Evolutionary conservation across 2,113 vertebrate genomes (phyloP).

Genomic region (Actenoides hombroni): DNA sequence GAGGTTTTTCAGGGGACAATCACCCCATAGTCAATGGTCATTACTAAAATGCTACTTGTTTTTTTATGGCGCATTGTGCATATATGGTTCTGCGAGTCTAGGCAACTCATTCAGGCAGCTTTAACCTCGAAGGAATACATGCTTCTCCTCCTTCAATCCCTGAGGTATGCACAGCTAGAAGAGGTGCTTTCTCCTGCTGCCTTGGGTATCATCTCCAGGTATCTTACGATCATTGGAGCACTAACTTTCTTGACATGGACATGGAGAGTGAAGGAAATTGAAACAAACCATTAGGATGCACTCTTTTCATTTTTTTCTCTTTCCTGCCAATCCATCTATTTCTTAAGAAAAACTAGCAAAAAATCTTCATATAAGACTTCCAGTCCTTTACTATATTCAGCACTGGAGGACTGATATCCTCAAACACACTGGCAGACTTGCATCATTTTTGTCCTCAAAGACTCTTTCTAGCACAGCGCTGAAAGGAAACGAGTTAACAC

Average conservation of each 20-base stretch:
- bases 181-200: neutral
- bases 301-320: neutral
- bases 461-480: neutral
- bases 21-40: neutral
- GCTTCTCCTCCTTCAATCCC: neutral
- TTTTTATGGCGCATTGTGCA: fast-evolving
- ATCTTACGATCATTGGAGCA: neutral
- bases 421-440: neutral
- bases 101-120: neutral
- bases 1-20: neutral
- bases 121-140: neutral
- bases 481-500: neutral
- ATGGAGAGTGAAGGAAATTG: neutral
- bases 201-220: neutral
- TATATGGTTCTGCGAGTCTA: neutral
- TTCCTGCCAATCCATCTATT: neutral
- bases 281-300: neutral
- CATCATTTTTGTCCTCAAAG: neutral
- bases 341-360: neutral
- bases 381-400: neutral
- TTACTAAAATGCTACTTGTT: neutral
- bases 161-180: neutral
- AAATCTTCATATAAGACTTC: neutral
- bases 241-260: neutral
- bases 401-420: neutral